Base-by-base conservation (phyloP, 1,140 invertebrate genomes). In the Drosophila arizonae region DNA sequence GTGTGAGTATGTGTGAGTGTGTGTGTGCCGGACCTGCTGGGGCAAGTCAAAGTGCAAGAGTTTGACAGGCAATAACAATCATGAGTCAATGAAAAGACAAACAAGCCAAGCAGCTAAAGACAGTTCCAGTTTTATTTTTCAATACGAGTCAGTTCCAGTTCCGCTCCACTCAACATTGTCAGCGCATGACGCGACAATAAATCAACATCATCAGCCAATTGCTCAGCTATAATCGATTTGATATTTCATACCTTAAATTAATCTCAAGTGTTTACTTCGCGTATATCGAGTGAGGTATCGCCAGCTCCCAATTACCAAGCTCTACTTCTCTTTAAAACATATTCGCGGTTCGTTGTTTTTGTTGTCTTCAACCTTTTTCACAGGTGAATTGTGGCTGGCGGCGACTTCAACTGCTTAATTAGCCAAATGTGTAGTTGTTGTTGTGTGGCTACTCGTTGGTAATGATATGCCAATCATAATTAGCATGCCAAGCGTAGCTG, bases 381-480 rank as follows among this genome's bases (percentile, higher is more conserved):
- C 81, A 87, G 82, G 81, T 85, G 81, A 85, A 81, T 85, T 86
- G 82, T 43, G 72, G 75, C 36, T 48, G 78, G 77, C 75, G 63
- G 48, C 61, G 46, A 63, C 73, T 70, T 66, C 76, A 77, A 64
- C 41, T 64, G 82, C 71, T 86, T 86, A 86, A 86, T 86, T 87
- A 86, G 71, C 71, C 65, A 52, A 39, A 52, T 63, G 17, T 55
- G 15, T 52, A 21, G 50, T 13, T 13, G 50, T 33, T 41, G 56
- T 30, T 36, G 48, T 11, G 36, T n/a, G 57, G 46, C 55, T 72
- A 15, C 60, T 67, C 76, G 79, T 8, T 60, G 68, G 65, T 86
- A 86, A 88, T 86, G 84, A 88, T 86, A 88, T 82, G 81, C 82
- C 81, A 86, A 87, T 87, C 81, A 75, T 79, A 81, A 72, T 80